These are phyloP conservation scores for Danaus chrysippus DNA, from an alignment of 2,888 invertebrate genomes.

Conservation along the genomic window DNA sequence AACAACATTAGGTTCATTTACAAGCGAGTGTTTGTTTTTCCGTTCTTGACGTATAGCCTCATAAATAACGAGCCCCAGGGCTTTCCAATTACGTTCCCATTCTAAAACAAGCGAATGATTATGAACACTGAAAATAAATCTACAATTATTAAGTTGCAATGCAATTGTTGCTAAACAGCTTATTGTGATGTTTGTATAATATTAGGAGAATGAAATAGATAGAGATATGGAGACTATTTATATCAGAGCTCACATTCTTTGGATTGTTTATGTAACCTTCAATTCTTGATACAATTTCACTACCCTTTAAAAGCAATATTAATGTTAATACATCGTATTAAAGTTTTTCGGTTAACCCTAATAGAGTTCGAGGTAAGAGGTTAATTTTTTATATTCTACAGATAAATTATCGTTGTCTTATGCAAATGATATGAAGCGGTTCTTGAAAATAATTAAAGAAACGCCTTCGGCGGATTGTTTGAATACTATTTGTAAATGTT, in stretches of 20 bases:
- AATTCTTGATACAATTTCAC: slow-evolving; percentile 35
- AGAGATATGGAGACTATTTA: no score
- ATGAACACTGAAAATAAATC: slow-evolving; percentile 11
- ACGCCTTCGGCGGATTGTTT: slow-evolving; percentile 56
- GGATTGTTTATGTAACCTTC: background rate
- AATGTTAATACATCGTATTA: slow-evolving; percentile 57
- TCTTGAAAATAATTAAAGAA: slow-evolving; percentile 72
- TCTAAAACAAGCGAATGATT: slow-evolving; percentile 14
- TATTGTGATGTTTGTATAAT: background rate
- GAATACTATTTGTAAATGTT: slow-evolving; percentile 60
- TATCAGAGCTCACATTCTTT: no score
- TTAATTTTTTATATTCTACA: slow-evolving; percentile 62
- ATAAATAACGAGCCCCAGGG: slow-evolving; percentile 63
- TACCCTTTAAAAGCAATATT: slow-evolving; percentile 42
- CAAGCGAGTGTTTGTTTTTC: slow-evolving; percentile 57
- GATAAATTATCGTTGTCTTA: slow-evolving; percentile 75
- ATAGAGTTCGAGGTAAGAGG: slow-evolving; percentile 69
- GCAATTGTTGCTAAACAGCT: slow-evolving; percentile 4
- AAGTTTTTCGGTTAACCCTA: slow-evolving; percentile 64
- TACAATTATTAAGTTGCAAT: slow-evolving; percentile 12
- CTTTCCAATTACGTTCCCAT: slow-evolving; percentile 55
- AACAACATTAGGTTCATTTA: slow-evolving; percentile 40
- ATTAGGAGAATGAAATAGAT: background rate
- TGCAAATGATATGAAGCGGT: slow-evolving; percentile 64
- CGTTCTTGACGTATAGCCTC: slow-evolving; percentile 55